phyloP scores from a whole-genome alignment of 2,888 invertebrate genomes.

The Pinctada fucata region DNA sequence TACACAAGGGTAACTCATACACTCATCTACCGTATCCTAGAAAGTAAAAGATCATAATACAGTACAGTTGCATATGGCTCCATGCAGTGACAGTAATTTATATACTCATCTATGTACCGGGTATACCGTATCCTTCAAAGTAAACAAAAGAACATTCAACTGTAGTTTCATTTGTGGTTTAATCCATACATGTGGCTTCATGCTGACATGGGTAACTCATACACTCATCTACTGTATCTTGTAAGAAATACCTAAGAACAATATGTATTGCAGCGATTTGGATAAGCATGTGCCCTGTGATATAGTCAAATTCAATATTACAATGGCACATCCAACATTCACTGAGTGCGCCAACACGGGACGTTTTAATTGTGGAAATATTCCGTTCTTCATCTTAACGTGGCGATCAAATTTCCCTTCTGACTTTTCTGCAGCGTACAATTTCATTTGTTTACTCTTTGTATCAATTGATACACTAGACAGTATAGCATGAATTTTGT shows the following conservation, averaged over 20 bases:
- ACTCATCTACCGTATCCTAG: constrained; percentile 84
- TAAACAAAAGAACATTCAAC: constrained; percentile 30
- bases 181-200: constrained; percentile 85
- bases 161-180: constrained; percentile 46
- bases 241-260: background rate
- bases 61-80: constrained; percentile 81
- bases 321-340: no score
- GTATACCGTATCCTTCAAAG: constrained; percentile 77
- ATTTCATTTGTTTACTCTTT: no score
- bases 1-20: constrained; percentile 94
- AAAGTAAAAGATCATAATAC: constrained; percentile 40
- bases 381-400: no score
- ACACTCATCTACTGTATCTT: constrained; percentile 86
- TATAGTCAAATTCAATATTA: no score
- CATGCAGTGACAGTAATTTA: constrained; percentile 95
- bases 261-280: constrained; percentile 15
- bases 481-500: no score
- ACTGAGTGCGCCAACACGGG: no score
- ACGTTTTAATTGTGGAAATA: no score
- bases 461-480: no score
- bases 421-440: no score
- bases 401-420: no score
- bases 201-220: constrained; percentile 96
- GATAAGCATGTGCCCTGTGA: no score
- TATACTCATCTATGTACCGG: constrained; percentile 84